Conservation (phyloP, 2,113 vertebrate species). For the Podarcis cretensis region DNA sequence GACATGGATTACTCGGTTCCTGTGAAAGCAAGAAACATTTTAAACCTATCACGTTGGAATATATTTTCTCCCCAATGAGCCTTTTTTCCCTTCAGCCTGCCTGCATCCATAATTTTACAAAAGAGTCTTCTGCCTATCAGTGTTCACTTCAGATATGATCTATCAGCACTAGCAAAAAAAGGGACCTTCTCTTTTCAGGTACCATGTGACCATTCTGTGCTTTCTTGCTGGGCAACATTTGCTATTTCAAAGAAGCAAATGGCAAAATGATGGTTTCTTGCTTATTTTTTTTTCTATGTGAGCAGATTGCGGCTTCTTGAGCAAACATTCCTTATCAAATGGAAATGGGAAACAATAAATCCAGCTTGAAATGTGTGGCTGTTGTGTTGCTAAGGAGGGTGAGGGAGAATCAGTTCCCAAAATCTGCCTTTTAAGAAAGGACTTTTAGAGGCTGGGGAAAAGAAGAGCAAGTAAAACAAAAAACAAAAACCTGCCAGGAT, state of each 20-base stretch:
- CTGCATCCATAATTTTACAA: background rate
- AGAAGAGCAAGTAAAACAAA: background rate
- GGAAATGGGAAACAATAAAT: background rate
- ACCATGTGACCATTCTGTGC: background rate
- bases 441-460: background rate
- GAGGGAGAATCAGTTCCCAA: background rate
- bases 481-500: background rate
- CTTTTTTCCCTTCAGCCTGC: background rate
- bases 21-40: background rate
- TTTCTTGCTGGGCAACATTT: background rate
- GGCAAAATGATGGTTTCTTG: background rate
- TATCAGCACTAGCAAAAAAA: background rate
- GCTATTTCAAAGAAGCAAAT: background rate
- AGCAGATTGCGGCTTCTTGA: background rate
- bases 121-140: background rate
- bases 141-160: background rate
- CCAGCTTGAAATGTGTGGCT: background rate
- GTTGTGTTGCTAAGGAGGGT: background rate
- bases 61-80: background rate
- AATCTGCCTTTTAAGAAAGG: background rate
- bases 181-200: background rate
- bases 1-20: background rate
- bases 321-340: background rate
- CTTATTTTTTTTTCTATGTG: background rate
- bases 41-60: background rate